Conservation (phyloP, 2,113 vertebrate species). For the Procapra przewalskii region DNA sequence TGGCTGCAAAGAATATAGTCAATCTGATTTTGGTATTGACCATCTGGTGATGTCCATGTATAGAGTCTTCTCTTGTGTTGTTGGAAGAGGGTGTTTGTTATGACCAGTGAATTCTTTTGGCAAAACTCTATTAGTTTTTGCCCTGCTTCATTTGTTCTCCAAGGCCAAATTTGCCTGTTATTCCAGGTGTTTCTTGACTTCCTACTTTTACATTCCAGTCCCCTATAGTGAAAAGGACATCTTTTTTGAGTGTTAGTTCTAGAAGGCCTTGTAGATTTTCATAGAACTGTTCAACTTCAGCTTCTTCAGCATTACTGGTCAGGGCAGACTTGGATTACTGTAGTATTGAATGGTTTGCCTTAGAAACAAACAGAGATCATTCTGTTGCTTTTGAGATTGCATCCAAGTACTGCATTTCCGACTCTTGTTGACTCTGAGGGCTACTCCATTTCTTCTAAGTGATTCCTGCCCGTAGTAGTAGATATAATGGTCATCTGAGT, state of each 20-base stretch:
- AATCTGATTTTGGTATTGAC: neutral
- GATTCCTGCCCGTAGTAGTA: neutral
- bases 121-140: neutral
- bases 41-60: neutral
- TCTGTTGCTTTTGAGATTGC: neutral
- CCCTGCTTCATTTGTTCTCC: neutral
- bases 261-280: neutral
- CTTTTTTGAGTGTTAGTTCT: neutral
- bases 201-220: neutral
- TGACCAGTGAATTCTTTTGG: neutral
- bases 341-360: neutral
- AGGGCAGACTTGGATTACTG: neutral
- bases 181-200: neutral
- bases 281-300: neutral
- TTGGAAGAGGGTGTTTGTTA: neutral
- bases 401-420: neutral
- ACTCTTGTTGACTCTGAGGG: neutral
- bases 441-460: neutral
- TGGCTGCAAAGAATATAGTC: neutral
- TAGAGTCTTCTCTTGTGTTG: neutral
- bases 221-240: neutral
- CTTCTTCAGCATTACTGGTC: neutral
- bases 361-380: neutral
- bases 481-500: neutral
- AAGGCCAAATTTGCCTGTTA: neutral